Evolutionary conservation across 2,888 invertebrate genomes (phyloP).

Genomic region (Andrena flavipes): DNA sequence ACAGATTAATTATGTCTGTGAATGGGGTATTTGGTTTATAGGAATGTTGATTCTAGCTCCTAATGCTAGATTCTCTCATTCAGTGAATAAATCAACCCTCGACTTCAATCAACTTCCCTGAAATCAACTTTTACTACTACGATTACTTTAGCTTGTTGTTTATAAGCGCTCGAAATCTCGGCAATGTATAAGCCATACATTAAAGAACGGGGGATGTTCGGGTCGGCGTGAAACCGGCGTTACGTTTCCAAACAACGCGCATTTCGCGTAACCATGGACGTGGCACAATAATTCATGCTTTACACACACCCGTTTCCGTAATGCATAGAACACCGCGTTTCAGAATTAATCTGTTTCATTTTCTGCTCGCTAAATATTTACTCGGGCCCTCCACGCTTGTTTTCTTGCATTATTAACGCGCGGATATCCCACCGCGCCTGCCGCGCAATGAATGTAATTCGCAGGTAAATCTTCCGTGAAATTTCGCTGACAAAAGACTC

Average conservation of each 20-base stretch:
- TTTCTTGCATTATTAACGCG: constrained; percentile 37
- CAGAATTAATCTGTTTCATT: constrained; percentile 55
- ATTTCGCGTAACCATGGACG: constrained; percentile 9
- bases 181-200: constrained; percentile 9
- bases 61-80: no score
- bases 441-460: constrained; percentile 22
- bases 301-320: not conserved
- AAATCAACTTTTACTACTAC: not conserved
- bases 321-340: constrained; percentile 18
- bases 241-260: not conserved
- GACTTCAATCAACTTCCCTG: not conserved
- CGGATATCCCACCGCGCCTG: constrained; percentile 7
- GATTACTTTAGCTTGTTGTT: not conserved
- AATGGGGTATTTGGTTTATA: no score
- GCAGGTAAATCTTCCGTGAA: constrained; percentile 24
- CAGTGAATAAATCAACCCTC: no score
- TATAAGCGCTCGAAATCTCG: not conserved
- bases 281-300: constrained; percentile 39
- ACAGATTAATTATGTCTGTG: no score
- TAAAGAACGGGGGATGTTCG: constrained; percentile 18
- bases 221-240: not conserved
- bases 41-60: no score
- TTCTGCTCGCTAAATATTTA: constrained; percentile 48
- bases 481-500: not conserved
- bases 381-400: constrained; percentile 21